These are phyloP conservation scores for Gymnothorax reevesii DNA, from an alignment of 2,797 vertebrate species.

Conservation along the genomic window DNA sequence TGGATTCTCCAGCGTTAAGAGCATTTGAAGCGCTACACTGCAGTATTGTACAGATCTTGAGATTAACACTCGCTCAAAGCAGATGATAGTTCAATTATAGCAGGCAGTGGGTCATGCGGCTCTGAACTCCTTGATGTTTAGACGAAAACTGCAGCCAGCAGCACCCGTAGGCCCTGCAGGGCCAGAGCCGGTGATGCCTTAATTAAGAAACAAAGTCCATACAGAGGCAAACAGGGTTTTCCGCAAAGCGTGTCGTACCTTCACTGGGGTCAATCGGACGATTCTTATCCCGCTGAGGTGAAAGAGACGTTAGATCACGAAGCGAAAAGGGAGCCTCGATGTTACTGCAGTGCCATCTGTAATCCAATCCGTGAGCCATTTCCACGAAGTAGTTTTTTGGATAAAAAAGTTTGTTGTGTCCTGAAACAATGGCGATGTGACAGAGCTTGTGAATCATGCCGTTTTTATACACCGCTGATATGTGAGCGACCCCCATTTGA, in stretches of 20 bases:
- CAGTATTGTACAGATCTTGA: no score
- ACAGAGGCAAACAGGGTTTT: background rate
- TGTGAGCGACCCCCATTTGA: constrained; percentile 7
- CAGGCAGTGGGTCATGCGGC: background rate
- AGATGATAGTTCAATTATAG: background rate
- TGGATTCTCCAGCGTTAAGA: no score
- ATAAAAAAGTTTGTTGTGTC: background rate
- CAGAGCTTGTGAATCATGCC: background rate
- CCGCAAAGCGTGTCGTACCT: constrained; percentile 47
- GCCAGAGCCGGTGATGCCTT: background rate
- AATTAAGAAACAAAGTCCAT: background rate
- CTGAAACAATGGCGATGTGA: background rate
- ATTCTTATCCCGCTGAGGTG: constrained; percentile 32
- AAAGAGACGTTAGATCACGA: constrained; percentile 44
- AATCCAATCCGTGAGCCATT: constrained; percentile 54
- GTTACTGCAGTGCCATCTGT: constrained; percentile 28
- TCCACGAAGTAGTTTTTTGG: background rate
- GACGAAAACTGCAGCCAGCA: background rate
- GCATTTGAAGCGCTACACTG: background rate
- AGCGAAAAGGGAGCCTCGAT: constrained; percentile 46
- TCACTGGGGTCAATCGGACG: constrained; percentile 40
- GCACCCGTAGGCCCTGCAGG: background rate
- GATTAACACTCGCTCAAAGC: background rate
- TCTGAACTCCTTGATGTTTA: background rate
- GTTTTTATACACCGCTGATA: constrained; percentile 3